These are phyloP conservation scores for Cynodonichthys magdalenae DNA, from an alignment of 2,797 vertebrate species.

Conservation along the genomic window DNA sequence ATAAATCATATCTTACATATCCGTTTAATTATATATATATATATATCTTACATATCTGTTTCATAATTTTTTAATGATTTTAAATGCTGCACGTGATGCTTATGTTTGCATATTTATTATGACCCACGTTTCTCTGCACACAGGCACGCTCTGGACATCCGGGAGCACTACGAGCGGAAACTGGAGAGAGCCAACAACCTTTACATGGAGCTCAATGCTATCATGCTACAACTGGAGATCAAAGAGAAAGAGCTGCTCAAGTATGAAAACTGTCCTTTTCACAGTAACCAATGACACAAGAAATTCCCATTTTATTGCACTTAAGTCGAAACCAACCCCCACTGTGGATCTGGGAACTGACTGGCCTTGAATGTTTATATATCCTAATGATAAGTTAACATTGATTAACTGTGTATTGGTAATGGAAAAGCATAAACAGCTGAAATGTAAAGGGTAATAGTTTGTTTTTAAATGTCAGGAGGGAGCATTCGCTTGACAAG, in stretches of 20 bases:
- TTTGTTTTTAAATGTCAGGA: slow-evolving; percentile 76
- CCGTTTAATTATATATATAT: no score
- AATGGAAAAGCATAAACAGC: slow-evolving; percentile 4
- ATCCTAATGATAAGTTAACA: no score
- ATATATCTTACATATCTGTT: background rate
- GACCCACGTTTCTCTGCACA: background rate
- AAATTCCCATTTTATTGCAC: background rate
- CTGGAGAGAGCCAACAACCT: slow-evolving; percentile 96
- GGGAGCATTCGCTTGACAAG: slow-evolving; percentile 94
- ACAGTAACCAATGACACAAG: background rate
- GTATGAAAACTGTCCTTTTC: slow-evolving; percentile 67
- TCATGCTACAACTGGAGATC: slow-evolving; percentile 96
- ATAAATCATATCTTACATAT: background rate
- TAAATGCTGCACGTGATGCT: background rate
- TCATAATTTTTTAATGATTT: background rate
- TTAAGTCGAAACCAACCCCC: no score
- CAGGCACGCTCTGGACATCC: slow-evolving; percentile 95
- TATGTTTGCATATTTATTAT: slow-evolving; percentile 13
- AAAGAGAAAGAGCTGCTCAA: slow-evolving; percentile 95
- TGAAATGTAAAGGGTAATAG: slow-evolving; percentile 18
- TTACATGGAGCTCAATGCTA: slow-evolving; percentile 97
- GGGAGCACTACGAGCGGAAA: slow-evolving; percentile 97
- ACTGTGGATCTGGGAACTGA: no score
- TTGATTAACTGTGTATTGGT: background rate
- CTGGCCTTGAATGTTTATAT: no score